A percentile compares a stretch with the other conserved stretches of the same genome.
These are phyloP conservation scores for Rutpela maculata DNA, from an alignment of 2,888 invertebrate species.

Conservation along the genomic window DNA sequence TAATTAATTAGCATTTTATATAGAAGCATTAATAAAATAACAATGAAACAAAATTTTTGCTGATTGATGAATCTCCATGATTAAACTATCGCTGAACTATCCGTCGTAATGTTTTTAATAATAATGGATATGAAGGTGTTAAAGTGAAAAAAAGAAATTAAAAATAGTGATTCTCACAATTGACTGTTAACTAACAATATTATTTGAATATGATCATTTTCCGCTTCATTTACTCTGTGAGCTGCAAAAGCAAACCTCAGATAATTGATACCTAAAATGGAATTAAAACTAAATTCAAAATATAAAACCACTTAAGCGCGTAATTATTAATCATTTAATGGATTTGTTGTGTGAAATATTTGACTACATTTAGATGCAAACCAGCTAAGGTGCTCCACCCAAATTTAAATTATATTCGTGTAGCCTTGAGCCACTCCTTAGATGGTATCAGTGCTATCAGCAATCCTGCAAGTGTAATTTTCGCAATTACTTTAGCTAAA, in stretches of 20 bases:
- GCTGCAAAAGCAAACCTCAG: background rate
- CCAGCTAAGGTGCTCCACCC: background rate
- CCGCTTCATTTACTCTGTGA: background rate
- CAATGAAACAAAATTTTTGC: too few relatives aligned
- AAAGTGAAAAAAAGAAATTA: too few relatives aligned
- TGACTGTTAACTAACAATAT: too few relatives aligned
- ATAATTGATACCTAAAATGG: background rate
- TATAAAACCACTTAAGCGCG: background rate
- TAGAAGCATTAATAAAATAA: too few relatives aligned
- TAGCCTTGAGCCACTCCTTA: constrained; percentile 13
- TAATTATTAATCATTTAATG: constrained; percentile 9
- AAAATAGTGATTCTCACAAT: too few relatives aligned
- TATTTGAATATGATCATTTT: too few relatives aligned
- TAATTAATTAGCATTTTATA: too few relatives aligned
- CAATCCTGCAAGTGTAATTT: constrained; percentile 1
- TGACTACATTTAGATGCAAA: background rate
- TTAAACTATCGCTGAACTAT: too few relatives aligned
- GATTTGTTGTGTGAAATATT: constrained; percentile 9
- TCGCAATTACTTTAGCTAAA: background rate
- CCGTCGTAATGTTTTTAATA: too few relatives aligned
- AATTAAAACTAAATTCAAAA: background rate
- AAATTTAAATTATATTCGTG: constrained; percentile 2
- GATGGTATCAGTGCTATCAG: background rate
- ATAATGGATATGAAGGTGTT: too few relatives aligned
- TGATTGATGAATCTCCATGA: too few relatives aligned